Evolutionary conservation across 2,888 invertebrate genomes (phyloP).

Genomic region (Drosophila pseudotalamancana): DNA sequence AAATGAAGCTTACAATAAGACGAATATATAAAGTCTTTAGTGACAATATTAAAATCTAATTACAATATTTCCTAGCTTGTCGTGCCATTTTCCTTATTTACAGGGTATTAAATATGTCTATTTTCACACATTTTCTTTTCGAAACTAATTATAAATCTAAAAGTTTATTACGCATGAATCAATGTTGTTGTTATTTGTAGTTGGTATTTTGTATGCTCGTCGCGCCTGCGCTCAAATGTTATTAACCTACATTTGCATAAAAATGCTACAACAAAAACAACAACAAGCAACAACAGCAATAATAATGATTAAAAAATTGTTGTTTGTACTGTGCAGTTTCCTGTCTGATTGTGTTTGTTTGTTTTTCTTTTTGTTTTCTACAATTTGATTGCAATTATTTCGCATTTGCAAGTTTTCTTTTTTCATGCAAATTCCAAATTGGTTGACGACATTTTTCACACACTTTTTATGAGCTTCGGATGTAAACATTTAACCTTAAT

Average conservation of each 20-base stretch:
- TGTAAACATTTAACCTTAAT: constrained; percentile 74
- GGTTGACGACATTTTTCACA: constrained; percentile 70
- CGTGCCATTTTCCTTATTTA: not conserved
- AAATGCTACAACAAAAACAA: constrained; percentile 50
- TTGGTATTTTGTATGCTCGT: constrained; percentile 55
- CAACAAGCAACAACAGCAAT: constrained; percentile 33
- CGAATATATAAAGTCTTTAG: too few species aligned
- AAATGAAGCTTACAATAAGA: too few species aligned
- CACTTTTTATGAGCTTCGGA: constrained; percentile 74
- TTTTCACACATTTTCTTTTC: constrained; percentile 15
- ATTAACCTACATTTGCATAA: constrained; percentile 77
- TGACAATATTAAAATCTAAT: not conserved
- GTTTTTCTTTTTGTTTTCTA: constrained; percentile 45
- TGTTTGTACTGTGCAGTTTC: constrained; percentile 55
- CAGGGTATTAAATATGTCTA: not conserved
- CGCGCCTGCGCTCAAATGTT: constrained; percentile 72
- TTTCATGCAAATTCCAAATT: constrained; percentile 66
- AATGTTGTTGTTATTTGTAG: constrained; percentile 34
- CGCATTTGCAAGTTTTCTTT: constrained; percentile 47
- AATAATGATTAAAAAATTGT: constrained; percentile 56
- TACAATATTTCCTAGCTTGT: not conserved
- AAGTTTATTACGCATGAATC: constrained; percentile 53
- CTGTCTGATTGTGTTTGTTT: constrained; percentile 62
- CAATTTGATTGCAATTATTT: constrained; percentile 66
- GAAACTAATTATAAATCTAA: constrained; percentile 53